Evolutionary conservation across 2,797 vertebrate genomes (phyloP).

Genomic region (Lagothrix lagotricha): DNA sequence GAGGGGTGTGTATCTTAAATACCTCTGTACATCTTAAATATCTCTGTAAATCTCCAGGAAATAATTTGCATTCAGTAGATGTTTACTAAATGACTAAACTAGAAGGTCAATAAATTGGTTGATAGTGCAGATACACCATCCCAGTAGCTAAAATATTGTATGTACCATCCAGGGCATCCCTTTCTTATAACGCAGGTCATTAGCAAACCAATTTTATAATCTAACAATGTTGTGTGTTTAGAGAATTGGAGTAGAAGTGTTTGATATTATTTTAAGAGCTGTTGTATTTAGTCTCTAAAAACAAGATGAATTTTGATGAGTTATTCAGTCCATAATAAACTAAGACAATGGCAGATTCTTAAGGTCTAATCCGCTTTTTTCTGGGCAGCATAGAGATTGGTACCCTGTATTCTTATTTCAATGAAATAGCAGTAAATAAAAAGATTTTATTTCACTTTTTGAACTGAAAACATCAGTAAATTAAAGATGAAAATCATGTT

Average conservation of each 20-base stretch:
- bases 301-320: background rate
- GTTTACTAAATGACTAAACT: background rate
- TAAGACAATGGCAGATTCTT: background rate
- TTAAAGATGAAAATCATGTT: background rate
- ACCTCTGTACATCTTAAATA: background rate
- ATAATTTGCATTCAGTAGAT: background rate
- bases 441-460: slow-evolving; percentile 33
- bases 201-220: background rate
- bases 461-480: slow-evolving; percentile 4
- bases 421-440: background rate
- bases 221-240: background rate
- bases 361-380: background rate
- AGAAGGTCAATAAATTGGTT: background rate
- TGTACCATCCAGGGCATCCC: background rate
- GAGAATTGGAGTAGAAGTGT: background rate
- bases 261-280: slow-evolving; percentile 28
- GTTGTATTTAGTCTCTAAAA: background rate
- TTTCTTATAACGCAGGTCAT: background rate
- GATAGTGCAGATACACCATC: background rate
- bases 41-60: background rate
- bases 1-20: background rate
- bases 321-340: background rate
- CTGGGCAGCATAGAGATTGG: background rate
- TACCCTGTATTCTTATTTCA: background rate
- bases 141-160: background rate